Conservation (phyloP, 2,113 vertebrate species). For the Upupa epops region DNA sequence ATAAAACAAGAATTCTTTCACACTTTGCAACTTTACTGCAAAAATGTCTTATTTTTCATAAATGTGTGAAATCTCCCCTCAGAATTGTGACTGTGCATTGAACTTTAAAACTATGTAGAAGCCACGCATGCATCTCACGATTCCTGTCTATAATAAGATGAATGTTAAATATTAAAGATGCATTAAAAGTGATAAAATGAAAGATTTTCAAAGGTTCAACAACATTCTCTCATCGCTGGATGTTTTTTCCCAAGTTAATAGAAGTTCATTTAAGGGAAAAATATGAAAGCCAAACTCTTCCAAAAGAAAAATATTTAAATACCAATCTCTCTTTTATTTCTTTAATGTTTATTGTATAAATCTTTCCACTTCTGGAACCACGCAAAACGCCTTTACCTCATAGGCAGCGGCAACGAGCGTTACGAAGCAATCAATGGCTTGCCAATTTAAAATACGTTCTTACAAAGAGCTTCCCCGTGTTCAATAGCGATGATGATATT, state of each 20-base stretch:
- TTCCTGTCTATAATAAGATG: constrained; percentile 75
- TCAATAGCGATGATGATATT: neutral
- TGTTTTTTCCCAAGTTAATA: constrained; percentile 71
- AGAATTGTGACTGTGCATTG: constrained; percentile 82
- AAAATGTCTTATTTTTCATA: constrained; percentile 80
- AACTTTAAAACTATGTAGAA: constrained; percentile 81
- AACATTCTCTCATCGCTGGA: constrained; percentile 51
- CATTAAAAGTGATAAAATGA: constrained; percentile 77
- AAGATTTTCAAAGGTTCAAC: constrained; percentile 72
- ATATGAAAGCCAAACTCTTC: no score
- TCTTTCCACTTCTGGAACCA: constrained; percentile 29
- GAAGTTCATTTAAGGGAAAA: constrained; percentile 63
- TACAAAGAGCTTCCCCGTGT: constrained; percentile 16
- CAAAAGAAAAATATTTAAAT: constrained; percentile 71
- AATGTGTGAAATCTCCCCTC: constrained; percentile 82
- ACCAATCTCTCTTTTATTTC: constrained; percentile 30
- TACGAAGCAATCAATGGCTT: constrained; percentile 58
- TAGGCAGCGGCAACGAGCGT: constrained; percentile 1
- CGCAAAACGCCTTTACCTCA: constrained; percentile 1
- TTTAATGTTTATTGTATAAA: constrained; percentile 65
- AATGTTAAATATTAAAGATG: constrained; percentile 82
- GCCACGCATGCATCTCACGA: constrained; percentile 67
- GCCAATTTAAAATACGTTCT: constrained; percentile 38
- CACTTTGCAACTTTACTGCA: constrained; percentile 84
- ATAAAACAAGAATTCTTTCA: constrained; percentile 85